Evolutionary conservation across 1,140 invertebrate genomes (phyloP).

Genomic region (Rhyacophila brunnea): DNA sequence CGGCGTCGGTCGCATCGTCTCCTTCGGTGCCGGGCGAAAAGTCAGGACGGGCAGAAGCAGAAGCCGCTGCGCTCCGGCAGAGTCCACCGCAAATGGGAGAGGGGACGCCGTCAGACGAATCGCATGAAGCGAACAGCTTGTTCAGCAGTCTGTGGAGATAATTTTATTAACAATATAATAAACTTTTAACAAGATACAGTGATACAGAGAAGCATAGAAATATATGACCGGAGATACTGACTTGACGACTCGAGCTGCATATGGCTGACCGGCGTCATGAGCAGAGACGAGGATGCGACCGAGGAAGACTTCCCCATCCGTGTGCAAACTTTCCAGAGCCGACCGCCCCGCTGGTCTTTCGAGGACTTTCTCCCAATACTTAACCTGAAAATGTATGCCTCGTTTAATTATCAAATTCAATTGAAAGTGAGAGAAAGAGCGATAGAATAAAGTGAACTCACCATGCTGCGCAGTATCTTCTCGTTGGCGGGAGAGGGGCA

Average conservation of each 20-base stretch:
- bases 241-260: slow-evolving; percentile 69
- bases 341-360: slow-evolving; percentile 76
- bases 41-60: slow-evolving; percentile 28
- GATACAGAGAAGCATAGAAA: no score
- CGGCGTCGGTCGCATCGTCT: slow-evolving; percentile 39
- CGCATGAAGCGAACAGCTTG: slow-evolving; percentile 49
- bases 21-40: slow-evolving; percentile 42
- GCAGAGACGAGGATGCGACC: slow-evolving; percentile 75
- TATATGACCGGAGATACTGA: no score
- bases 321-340: slow-evolving; percentile 81
- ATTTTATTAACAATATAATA: no score
- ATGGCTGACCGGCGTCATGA: slow-evolving; percentile 61
- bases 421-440: no score
- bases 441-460: slow-evolving; percentile 33
- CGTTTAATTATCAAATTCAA: no score
- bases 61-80: slow-evolving; percentile 43
- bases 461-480: slow-evolving; percentile 48
- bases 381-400: slow-evolving; percentile 44
- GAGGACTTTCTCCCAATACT: slow-evolving; percentile 82
- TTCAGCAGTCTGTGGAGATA: slow-evolving; percentile 45
- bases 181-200: no score
- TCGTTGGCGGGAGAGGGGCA: slow-evolving; percentile 46
- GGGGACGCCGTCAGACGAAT: slow-evolving; percentile 25
- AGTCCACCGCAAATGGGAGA: slow-evolving; percentile 43
- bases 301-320: slow-evolving; percentile 64